phyloP scores from a whole-genome alignment of 2,888 invertebrate species.

The Notocelia uddmanniana region DNA sequence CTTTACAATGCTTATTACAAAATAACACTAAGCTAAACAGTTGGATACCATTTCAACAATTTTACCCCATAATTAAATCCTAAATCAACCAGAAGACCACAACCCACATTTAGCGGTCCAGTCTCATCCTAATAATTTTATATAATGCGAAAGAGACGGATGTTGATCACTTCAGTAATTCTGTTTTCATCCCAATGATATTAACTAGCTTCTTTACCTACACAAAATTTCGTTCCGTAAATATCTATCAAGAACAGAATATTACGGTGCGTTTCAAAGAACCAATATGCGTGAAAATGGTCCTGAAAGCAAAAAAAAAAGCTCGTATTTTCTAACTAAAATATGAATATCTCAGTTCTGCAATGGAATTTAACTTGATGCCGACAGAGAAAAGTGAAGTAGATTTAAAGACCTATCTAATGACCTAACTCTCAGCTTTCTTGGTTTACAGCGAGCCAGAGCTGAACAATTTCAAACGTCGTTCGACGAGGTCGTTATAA shows the following conservation, averaged over 20 bases:
- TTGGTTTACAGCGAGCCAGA: no score
- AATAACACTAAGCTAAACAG: neutral
- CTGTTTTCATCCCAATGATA: neutral
- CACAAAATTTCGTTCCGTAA: neutral
- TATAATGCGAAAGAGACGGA: neutral
- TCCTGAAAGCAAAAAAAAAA: no score
- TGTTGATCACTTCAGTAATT: neutral
- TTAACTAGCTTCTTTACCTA: neutral
- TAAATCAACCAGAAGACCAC: conserved; percentile 9
- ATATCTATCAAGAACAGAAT: neutral
- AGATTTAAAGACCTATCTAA: no score
- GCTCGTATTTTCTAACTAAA: no score
- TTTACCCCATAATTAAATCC: neutral
- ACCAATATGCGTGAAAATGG: no score
- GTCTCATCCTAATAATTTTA: neutral
- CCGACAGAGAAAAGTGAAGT: no score
- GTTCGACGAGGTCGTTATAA: no score
- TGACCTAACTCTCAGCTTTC: no score
- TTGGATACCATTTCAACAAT: conserved; percentile 1
- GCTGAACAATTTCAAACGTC: neutral
- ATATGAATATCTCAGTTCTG: no score
- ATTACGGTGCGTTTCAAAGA: no score
- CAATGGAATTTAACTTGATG: no score
- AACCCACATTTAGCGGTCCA: neutral
- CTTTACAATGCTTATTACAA: conserved; percentile 7